A percentile compares a stretch with the other conserved stretches of the same genome.
phyloP scores from a whole-genome alignment of 2,797 vertebrate genomes.

The Siniperca undulata region DNA sequence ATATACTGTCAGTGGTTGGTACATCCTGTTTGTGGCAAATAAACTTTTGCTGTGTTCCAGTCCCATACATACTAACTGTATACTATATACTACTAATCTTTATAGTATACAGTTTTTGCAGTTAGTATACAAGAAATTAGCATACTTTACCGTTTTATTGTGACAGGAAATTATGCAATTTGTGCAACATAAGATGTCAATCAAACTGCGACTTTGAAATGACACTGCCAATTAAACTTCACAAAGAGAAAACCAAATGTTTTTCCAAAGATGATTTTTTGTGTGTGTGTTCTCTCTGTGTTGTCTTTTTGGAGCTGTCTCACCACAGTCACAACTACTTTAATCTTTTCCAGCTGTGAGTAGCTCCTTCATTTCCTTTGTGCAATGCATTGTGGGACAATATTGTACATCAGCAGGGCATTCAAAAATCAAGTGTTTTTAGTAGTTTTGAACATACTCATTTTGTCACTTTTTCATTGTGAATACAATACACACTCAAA shows the following conservation, averaged over 20 bases:
- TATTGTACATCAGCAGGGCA: background rate
- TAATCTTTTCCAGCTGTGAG: slow-evolving; percentile 40
- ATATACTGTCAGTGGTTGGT: no score
- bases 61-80: background rate
- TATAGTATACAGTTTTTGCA: background rate
- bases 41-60: background rate
- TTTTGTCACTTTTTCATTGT: background rate
- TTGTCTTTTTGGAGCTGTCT: slow-evolving; percentile 17
- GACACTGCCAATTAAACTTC: slow-evolving; percentile 5
- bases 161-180: background rate
- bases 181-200: background rate
- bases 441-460: background rate
- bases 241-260: slow-evolving; percentile 20
- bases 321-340: slow-evolving; percentile 31
- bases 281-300: slow-evolving; percentile 23
- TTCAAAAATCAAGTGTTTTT: background rate
- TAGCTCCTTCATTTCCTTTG: slow-evolving; percentile 13
- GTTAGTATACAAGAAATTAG: background rate
- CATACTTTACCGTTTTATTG: background rate
- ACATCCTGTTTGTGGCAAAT: background rate
- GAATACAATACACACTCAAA: background rate
- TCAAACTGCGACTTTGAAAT: slow-evolving; percentile 6
- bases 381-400: slow-evolving; percentile 28
- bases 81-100: background rate
- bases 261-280: slow-evolving; percentile 26